Evolutionary conservation across 2,888 invertebrate genomes (phyloP), one percentile per base, ranked within the genome.

Genomic region (Lycaena phlaeas): DNA sequence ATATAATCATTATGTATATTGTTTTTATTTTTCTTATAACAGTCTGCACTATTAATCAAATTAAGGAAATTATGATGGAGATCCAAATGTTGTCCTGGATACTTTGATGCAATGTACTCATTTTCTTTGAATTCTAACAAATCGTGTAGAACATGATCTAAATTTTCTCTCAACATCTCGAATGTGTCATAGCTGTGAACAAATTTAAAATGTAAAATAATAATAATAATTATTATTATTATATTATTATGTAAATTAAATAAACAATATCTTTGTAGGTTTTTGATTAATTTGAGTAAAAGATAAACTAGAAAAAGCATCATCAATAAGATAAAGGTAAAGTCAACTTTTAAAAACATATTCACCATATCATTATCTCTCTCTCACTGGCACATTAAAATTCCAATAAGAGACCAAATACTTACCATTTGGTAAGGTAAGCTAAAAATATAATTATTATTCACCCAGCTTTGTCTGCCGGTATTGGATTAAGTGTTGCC

Each of bases 91-190:
- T 65, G 45, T 5, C 84, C 84, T 30, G 84, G 82, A 57, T 78
- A 81, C 27, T 45, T 40, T 46, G 69, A 69, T 5, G 49, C 22
- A 6, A 77, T 42, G 2, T 56, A 26, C 54, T 81, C 78, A 30
- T 56, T 43, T 2, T 41, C 40, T 48, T 87, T 82, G 47, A 88
- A 87, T 51, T 90, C 88, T 17, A 93, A 69, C 9, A 93, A 70
- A 50, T 91, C 88, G 59, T 86, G 88, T 29, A 94, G 68, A 1
- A 91, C 89, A 0, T 85, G 61, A 60, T 93, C 92, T 34, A 94
- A 73, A 53, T 92, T 93, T 76, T 95, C 94, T 53, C 94, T 86
- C 4, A 96, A 78, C 87, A 94, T 93, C 78, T 95, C 95, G 66
- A 96, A 96, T 0, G 94, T 96, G 55, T 95, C 95, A 68, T 93